These are phyloP conservation scores for Scaptomyza cyrtandrae DNA, from an alignment of 2,888 invertebrate genomes.

Conservation along the genomic window DNA sequence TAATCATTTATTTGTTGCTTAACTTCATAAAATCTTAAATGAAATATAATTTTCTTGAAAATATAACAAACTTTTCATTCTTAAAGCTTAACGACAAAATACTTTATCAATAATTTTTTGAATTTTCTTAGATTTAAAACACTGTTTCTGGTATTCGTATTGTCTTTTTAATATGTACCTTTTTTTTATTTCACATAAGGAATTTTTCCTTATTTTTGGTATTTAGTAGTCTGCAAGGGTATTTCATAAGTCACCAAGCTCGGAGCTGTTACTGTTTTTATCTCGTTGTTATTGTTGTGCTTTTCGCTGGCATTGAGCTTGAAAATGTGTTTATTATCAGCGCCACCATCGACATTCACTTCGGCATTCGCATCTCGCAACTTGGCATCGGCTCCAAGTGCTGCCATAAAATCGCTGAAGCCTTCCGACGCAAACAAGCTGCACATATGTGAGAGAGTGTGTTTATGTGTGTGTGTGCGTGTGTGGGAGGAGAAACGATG, in stretches of 20 bases:
- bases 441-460: slow-evolving; percentile 21
- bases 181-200: no score
- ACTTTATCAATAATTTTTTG: no score
- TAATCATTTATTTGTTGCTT: no score
- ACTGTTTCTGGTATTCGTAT: no score
- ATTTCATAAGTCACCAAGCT: neutral
- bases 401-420: slow-evolving; percentile 79
- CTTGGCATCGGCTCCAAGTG: slow-evolving; percentile 57
- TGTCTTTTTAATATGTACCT: no score
- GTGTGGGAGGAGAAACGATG: slow-evolving; percentile 1
- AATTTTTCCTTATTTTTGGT: neutral
- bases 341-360: slow-evolving; percentile 12
- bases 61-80: no score
- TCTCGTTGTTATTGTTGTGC: slow-evolving; percentile 29
- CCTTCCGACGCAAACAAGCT: slow-evolving; percentile 69
- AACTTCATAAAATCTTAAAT: no score
- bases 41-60: no score
- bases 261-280: neutral
- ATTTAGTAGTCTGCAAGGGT: neutral
- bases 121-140: no score
- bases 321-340: slow-evolving; percentile 79
- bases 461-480: slow-evolving; percentile 1
- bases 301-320: slow-evolving; percentile 73
- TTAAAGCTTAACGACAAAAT: no score
- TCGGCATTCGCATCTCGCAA: slow-evolving; percentile 6